These are phyloP conservation scores for Myrmophylax atrothorax DNA, from an alignment of 2,113 vertebrate genomes.

Conservation along the genomic window DNA sequence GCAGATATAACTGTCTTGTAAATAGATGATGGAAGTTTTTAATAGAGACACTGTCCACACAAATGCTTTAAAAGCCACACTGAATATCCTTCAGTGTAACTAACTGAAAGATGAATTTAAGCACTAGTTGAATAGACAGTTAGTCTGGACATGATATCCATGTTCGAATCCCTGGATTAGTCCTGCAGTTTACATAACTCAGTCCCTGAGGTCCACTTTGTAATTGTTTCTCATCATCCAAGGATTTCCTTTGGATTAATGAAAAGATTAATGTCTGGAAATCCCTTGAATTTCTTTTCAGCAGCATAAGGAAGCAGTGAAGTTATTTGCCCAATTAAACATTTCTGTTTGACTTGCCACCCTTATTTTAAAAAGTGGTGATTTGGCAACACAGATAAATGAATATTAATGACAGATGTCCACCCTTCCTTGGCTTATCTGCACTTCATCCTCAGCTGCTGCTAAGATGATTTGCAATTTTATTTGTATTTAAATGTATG, in stretches of 20 bases:
- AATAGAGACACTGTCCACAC: not conserved
- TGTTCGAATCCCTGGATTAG: not conserved
- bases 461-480: not conserved
- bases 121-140: not conserved
- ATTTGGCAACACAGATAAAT: not conserved
- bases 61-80: not conserved
- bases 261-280: constrained; percentile 22
- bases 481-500: constrained; percentile 3
- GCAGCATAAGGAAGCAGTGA: not conserved
- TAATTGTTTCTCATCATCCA: constrained; percentile 27
- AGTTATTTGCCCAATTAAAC: constrained; percentile 38
- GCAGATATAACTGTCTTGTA: not conserved
- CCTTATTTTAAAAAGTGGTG: not conserved
- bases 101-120: not conserved
- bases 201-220: not conserved
- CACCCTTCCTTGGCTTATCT: not conserved
- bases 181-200: not conserved
- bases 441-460: not conserved
- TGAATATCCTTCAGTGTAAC: not conserved
- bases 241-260: constrained; percentile 39
- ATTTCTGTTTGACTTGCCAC: not conserved
- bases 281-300: constrained; percentile 27
- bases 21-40: not conserved
- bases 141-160: not conserved
- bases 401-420: not conserved